Evolutionary conservation across 92 coral and sea anemone genomes (phyloP).

Genomic region (Epizoanthus illoricatus): DNA sequence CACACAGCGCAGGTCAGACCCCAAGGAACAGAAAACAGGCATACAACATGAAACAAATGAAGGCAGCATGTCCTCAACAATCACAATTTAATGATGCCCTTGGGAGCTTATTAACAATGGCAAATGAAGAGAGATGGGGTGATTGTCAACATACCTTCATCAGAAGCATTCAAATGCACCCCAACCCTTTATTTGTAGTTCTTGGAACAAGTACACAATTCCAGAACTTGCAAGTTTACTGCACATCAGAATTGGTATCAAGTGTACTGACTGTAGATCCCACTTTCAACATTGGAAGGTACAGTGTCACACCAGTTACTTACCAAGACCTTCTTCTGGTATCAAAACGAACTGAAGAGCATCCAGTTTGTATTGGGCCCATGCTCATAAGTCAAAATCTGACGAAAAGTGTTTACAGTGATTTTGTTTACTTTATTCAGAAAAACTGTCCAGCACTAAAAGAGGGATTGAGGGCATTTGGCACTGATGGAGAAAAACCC

Average conservation of each 20-base stretch:
- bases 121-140: neutral
- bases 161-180: neutral
- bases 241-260: conserved; percentile 49
- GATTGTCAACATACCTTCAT: neutral
- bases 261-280: conserved; percentile 50
- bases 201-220: conserved; percentile 31
- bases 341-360: too few relatives aligned
- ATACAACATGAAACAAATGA: neutral
- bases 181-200: neutral
- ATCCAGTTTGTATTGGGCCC: too few relatives aligned
- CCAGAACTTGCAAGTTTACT: conserved; percentile 45
- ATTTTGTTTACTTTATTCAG: too few relatives aligned
- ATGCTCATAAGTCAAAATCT: too few relatives aligned
- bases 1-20: neutral
- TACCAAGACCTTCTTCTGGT: too few relatives aligned
- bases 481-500: conserved; percentile 54
- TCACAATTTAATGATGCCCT: neutral
- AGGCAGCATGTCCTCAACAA: neutral
- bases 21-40: neutral
- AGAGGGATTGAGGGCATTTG: conserved; percentile 42
- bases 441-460: too few relatives aligned
- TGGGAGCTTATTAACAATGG: neutral
- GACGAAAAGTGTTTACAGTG: too few relatives aligned
- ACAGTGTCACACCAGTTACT: conserved; percentile 41
- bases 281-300: conserved; percentile 49